Evolutionary conservation across 1,140 invertebrate genomes (phyloP).

Genomic region (Paraescarpia echinospica): DNA sequence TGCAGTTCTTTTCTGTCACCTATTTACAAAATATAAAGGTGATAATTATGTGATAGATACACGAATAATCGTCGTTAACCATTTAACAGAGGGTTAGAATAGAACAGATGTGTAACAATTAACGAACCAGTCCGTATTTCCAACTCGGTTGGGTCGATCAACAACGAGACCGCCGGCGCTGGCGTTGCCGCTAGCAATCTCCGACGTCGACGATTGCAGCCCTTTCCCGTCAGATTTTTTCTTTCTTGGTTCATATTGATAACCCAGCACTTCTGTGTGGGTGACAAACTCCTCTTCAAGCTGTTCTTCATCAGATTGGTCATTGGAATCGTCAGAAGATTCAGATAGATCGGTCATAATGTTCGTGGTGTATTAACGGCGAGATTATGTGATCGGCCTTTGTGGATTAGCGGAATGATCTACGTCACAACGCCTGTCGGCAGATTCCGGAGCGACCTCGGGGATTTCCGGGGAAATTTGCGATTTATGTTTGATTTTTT

Average conservation of each 20-base stretch:
- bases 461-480: too few relatives aligned
- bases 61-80: conserved; percentile 11
- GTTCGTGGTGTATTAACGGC: too few relatives aligned
- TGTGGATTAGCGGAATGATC: too few relatives aligned
- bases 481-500: too few relatives aligned
- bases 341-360: background rate
- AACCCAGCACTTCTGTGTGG: background rate
- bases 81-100: conserved; percentile 5
- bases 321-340: background rate
- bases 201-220: background rate
- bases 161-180: background rate
- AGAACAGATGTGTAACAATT: background rate
- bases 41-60: background rate
- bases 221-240: background rate
- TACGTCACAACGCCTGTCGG: too few relatives aligned
- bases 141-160: conserved; percentile 17
- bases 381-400: too few relatives aligned
- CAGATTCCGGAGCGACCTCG: too few relatives aligned
- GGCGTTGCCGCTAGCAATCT: conserved; percentile 13
- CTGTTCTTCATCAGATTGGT: conserved; percentile 11
- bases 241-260: conserved; percentile 7
- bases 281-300: background rate
- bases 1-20: background rate
- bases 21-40: conserved; percentile 10
- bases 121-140: conserved; percentile 17